Percentiles rank a stretch among this genome's conserved stretches.
Evolutionary conservation across 2,888 invertebrate genomes (phyloP).

Genomic region (Acronicta alni): DNA sequence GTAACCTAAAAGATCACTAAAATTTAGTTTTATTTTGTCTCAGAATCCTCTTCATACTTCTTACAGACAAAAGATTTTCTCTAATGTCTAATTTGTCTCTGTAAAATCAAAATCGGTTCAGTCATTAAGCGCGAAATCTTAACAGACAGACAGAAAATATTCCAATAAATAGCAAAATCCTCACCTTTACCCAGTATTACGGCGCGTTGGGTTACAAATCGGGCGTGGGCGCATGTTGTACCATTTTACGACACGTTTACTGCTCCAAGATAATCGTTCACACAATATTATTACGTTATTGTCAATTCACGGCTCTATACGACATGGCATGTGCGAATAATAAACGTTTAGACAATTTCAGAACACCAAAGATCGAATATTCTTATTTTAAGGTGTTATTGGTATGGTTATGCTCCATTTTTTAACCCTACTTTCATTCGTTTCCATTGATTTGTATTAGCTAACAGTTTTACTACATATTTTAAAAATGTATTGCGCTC

Average conservation of each 20-base stretch:
- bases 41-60: no score
- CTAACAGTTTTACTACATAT: no score
- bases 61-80: no score
- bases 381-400: constrained; percentile 12
- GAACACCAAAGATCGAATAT: constrained; percentile 21
- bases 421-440: neutral
- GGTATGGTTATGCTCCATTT: neutral
- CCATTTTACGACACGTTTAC: constrained; percentile 60
- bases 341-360: constrained; percentile 29
- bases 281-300: constrained; percentile 61
- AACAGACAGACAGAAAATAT: no score
- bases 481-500: no score
- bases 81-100: no score
- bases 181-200: constrained; percentile 9
- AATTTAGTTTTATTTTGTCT: neutral
- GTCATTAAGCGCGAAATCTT: no score
- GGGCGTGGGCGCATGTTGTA: constrained; percentile 61
- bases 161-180: constrained; percentile 6
- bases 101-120: no score
- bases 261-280: constrained; percentile 58
- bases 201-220: constrained; percentile 13
- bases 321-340: constrained; percentile 45
- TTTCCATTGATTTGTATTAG: neutral
- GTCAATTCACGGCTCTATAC: constrained; percentile 55
- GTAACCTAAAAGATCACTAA: constrained; percentile 4